Conservation (phyloP, 2,113 vertebrate species). For the Neomonachus schauinslandi region DNA sequence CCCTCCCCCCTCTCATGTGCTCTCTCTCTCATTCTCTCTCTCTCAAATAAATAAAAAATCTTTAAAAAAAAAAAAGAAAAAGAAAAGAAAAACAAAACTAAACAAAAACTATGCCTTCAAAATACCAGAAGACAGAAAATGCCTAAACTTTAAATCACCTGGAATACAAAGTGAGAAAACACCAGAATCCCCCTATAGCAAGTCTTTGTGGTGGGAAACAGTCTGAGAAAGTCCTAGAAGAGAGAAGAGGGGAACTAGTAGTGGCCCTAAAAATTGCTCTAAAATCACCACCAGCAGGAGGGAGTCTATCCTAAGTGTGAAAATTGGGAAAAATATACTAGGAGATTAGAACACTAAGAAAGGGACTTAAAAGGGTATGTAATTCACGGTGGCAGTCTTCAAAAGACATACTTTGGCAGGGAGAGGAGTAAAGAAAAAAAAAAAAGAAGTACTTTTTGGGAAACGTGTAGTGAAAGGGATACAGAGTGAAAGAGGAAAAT, state of each 20-base stretch:
- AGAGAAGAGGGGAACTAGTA: background rate
- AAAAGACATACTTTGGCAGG: background rate
- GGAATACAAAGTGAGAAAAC: background rate
- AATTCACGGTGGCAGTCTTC: background rate
- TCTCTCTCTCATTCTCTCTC: no score
- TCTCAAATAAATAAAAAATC: no score
- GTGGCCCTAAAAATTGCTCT: background rate
- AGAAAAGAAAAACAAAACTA: background rate
- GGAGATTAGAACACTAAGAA: background rate
- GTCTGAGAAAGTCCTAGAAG: background rate
- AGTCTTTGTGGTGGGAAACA: background rate
- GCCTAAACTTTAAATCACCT: background rate
- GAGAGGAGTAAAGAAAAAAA: background rate
- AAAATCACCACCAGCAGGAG: background rate
- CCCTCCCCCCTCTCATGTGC: no score
- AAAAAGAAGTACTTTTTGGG: background rate
- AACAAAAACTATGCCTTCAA: background rate
- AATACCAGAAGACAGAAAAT: background rate
- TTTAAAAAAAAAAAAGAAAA: no score
- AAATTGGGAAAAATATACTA: background rate
- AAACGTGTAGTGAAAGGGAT: background rate
- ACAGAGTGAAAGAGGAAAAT: background rate
- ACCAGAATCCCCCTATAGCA: background rate
- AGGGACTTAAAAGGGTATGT: background rate
- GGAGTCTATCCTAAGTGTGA: background rate